A percentile compares a stretch with the other conserved stretches of the same genome.
These are phyloP conservation scores for Eurytoma adleriae DNA, from an alignment of 2,888 invertebrate species.

Conservation along the genomic window DNA sequence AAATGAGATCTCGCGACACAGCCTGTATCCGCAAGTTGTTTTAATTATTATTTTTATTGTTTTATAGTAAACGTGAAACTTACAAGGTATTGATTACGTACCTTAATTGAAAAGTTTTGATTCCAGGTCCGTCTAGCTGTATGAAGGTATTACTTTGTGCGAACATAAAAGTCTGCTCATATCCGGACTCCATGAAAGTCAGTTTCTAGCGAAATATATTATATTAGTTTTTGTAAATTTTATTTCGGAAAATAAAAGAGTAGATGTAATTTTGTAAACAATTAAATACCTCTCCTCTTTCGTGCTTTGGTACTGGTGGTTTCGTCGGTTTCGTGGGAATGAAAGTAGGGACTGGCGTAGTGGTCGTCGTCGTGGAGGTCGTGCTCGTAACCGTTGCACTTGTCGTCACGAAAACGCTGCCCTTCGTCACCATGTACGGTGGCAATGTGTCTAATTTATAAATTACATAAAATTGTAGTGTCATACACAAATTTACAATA, in stretches of 20 bases:
- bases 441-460: conserved; percentile 77
- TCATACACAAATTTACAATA: too few species aligned
- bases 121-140: conserved; percentile 92
- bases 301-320: conserved; percentile 84
- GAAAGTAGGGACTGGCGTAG: conserved; percentile 71
- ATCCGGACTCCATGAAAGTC: conserved; percentile 90
- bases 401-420: conserved; percentile 71
- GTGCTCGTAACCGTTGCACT: conserved; percentile 75
- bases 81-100: conserved; percentile 69
- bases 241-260: background rate
- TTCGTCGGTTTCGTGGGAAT: conserved; percentile 77
- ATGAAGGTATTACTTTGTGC: conserved; percentile 94
- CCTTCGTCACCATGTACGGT: conserved; percentile 75
- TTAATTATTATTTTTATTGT: too few species aligned
- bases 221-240: background rate
- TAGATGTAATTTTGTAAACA: background rate
- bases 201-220: conserved; percentile 78
- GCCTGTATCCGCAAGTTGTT: conserved; percentile 75
- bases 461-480: too few species aligned
- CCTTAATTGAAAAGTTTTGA: conserved; percentile 93
- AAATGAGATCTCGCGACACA: conserved; percentile 92
- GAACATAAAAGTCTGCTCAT: conserved; percentile 93
- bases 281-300: conserved; percentile 79
- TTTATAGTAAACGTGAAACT: too few species aligned
- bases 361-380: conserved; percentile 76